Base-by-base conservation (phyloP, 2,797 vertebrate species). In the Phalloptychus januarius region DNA sequence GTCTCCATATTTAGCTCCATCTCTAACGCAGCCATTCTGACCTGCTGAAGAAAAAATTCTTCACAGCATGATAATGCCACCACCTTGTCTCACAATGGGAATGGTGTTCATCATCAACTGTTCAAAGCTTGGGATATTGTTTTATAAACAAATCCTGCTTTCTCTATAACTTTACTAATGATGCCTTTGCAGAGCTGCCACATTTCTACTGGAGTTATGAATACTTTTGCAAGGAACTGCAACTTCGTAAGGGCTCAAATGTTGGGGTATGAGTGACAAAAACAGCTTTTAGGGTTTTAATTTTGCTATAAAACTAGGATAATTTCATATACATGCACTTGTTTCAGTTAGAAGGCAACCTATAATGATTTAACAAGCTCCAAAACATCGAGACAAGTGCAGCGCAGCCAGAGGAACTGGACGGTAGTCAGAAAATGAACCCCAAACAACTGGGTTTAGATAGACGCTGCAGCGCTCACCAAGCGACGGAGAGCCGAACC, bases 341-440 rank as follows among this genome's bases (percentile, higher is more conserved):
- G 78, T 72, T 72, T 71, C 31, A 20, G 11, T 25, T 8, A 1
- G 72, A 54, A 31, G 3, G 40, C 7, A 31, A 71, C 25, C 67
- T 71, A 45, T 45, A 45, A 45, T 18, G 6, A 71, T 71, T 44
- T 44, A 71, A 25, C 40, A 71, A 71, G 25, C 25, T 16, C 58
- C 50, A 69, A 52, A 56, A 78, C 79, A 54, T 8, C 0, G 28
- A 75, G 71, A 85, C 92, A 93, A 91, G 92, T 93, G 90, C 46
- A 85, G 2, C 63, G 79, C 80, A 85, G 88, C 80, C 90, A 91
- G 86, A 84, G 71, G 78, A 83, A 83, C 81, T 86, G 76, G 72
- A 82, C 81, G 81, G 80, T n/a, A 56, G 71, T 67, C 42, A 11
- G 75, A 90, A 83, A 82, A 85, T 74, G 87, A 90, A 44, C 40